Percentiles rank a stretch among this genome's conserved stretches.
Conservation (phyloP, 2,888 invertebrate genomes). For the Chloromyia formosa region DNA sequence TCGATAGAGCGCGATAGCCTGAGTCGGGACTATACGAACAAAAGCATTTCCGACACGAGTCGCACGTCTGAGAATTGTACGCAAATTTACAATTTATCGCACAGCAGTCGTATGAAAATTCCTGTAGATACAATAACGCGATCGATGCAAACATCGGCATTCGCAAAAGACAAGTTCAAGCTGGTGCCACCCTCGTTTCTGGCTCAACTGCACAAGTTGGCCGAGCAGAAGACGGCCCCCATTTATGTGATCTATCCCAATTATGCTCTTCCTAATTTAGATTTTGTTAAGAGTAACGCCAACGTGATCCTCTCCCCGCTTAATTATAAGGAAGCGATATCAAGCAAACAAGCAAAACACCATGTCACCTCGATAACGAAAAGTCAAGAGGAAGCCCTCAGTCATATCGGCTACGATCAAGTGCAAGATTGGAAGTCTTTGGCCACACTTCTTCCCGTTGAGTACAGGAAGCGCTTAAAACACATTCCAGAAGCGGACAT, state of each 20-base stretch:
- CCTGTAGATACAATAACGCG: conserved; percentile 72
- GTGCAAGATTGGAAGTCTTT: conserved; percentile 94
- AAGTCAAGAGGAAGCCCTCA: conserved; percentile 82
- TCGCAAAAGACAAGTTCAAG: conserved; percentile 66
- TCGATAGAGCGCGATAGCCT: conserved; percentile 61
- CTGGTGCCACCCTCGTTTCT: conserved; percentile 77
- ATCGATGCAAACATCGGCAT: conserved; percentile 78
- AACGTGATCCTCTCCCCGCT: conserved; percentile 75
- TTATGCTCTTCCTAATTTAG: conserved; percentile 88
- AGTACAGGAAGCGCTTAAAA: conserved; percentile 82
- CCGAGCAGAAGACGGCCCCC: conserved; percentile 73
- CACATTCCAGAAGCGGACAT: conserved; percentile 76
- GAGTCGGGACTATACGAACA: conserved; percentile 47
- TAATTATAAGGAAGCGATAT: conserved; percentile 70
- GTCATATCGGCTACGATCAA: conserved; percentile 82
- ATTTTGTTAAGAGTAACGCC: conserved; percentile 73
- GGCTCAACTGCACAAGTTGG: conserved; percentile 71
- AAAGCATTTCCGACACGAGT: conserved; percentile 58
- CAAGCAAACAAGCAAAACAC: conserved; percentile 65
- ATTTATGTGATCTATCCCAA: conserved; percentile 91
- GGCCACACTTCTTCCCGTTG: conserved; percentile 84
- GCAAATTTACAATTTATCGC: conserved; percentile 52
- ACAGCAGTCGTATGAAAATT: conserved; percentile 63
- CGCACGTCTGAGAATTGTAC: conserved; percentile 60
- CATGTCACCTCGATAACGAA: conserved; percentile 81